phyloP scores from a whole-genome alignment of 1,140 invertebrate genomes.

The Drosophila obscura region DNA sequence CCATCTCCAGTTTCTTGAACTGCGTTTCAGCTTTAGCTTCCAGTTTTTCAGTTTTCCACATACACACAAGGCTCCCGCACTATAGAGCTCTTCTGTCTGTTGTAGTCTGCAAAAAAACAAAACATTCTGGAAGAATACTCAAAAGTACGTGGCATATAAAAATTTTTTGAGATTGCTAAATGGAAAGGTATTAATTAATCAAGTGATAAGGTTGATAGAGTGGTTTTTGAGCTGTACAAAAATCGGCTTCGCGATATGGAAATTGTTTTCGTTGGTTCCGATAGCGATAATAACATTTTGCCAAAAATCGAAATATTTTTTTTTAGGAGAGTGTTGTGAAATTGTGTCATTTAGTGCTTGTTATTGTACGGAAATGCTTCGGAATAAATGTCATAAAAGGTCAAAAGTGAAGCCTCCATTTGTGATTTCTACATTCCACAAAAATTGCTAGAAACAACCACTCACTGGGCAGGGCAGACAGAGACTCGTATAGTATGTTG shows the following conservation, averaged over 20 bases:
- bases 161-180: constrained; percentile 2
- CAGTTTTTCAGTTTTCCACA: constrained; percentile 29
- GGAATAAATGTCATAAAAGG: no score
- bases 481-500: no score
- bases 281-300: no score
- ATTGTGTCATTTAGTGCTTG: no score
- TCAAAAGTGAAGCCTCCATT: no score
- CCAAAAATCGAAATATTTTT: no score
- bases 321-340: no score
- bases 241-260: neutral
- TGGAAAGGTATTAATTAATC: constrained; percentile 18
- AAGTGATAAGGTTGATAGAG: constrained; percentile 11
- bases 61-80: constrained; percentile 22
- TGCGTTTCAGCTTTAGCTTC: constrained; percentile 61
- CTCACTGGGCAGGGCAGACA: no score
- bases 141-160: neutral
- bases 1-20: constrained; percentile 65
- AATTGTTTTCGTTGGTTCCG: neutral
- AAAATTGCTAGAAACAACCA: no score
- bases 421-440: no score
- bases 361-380: no score
- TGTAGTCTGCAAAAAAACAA: constrained; percentile 13
- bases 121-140: constrained; percentile 10
- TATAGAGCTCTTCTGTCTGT: no score
- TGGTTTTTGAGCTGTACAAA: neutral